Evolutionary conservation across 2,888 invertebrate genomes (phyloP), one percentile per base, ranked within the genome.

Genomic region (Camponotus fellah): DNA sequence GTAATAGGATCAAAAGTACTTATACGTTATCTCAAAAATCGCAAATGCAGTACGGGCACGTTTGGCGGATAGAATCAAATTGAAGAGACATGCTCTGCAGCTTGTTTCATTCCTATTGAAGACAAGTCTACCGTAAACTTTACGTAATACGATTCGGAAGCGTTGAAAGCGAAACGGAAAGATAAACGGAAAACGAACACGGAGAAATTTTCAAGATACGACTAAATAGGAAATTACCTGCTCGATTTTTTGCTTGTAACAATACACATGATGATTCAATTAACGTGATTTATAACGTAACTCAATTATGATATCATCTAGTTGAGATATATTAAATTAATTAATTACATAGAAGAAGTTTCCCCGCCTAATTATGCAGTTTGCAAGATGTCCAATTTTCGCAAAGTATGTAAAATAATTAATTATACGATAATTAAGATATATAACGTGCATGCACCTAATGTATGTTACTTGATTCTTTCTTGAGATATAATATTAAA

Each of bases 81-180:
- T 37, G 37, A 80, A 62, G 34, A 77, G 58, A 62, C 60, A 71
- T 14, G 12, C 8, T 62, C 17, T 9, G n/a, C 14, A 49, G 79
- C 72, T 72, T 79, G 17, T 79, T 72, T 60, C 60, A 80, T 46
- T 77, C 0, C 46, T 71, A 60, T 80, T 62, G 79, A 72, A 34
- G 17, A 60, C 34, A 80, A 72, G 26, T 80, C 72, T 62, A 49
- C 37, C 49, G 21, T 79, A 60, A 79, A 79, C 14, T 80, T 12
- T 62, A 34, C 60, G 72, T 80, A 80, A 80, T 46, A 60, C 79
- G 60, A 77, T 58, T 77, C 32, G n/a, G n/a, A n/a, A 46, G 12
- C 17, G 46, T 58, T 34, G 58, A 17, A 40, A 43, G 12, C 56
- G 32, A 26, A 26, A 26, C 26, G 26, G 26, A 26, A 26, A 43